Base-by-base conservation (phyloP, 2,888 invertebrate species). In the Oegoconia quadripuncta region DNA sequence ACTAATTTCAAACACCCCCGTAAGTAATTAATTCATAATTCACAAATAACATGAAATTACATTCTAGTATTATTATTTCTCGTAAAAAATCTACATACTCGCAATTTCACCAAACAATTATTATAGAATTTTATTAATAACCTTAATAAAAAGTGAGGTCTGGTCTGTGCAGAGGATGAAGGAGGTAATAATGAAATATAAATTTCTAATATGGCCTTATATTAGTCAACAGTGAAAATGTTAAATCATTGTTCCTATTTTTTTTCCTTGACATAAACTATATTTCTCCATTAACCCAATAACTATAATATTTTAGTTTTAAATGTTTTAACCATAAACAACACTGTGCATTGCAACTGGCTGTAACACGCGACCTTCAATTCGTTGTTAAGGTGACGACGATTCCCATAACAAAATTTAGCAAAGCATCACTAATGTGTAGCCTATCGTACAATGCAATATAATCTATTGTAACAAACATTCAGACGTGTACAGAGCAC, bases 71-170 rank as follows among this genome's bases (percentile, higher is more conserved):
- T 43, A 44, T 37, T 46, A 36, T 45, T 41, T 40, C 5, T 46
- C 34, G 50, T 62, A 60, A 42, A 11, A 27, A 7, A 27, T 27
- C 15, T 28, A 30, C n/a, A 16, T 16, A 30, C 29, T 17, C 23
- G 18, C 17, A 34, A 26, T 18, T 26, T 27, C 9, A 26, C 13
- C 17, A 34, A 23, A 27, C 18, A 9, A 25, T n/a, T 11, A 31
- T 25, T 5, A 25, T 16, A 23, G 13, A 22, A 14, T 22, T n/a
- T 17, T 6, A n/a, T 6, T 6, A 30, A 17, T 6, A 7, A 17
- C 40, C n/a, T n/a, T n/a, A 41, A 42, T 42, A 53, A 55, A 63
- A 65, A 65, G 65, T 67, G 67, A 64, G 67, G 66, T 63, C 64
- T 48, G 38, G 57, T 48, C 44, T 50, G 44, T 23, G 23, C 46